Percentiles rank a stretch among this genome's conserved stretches.
Evolutionary conservation across 2,888 invertebrate species (phyloP).

Genomic region (Adineta ricciae): DNA sequence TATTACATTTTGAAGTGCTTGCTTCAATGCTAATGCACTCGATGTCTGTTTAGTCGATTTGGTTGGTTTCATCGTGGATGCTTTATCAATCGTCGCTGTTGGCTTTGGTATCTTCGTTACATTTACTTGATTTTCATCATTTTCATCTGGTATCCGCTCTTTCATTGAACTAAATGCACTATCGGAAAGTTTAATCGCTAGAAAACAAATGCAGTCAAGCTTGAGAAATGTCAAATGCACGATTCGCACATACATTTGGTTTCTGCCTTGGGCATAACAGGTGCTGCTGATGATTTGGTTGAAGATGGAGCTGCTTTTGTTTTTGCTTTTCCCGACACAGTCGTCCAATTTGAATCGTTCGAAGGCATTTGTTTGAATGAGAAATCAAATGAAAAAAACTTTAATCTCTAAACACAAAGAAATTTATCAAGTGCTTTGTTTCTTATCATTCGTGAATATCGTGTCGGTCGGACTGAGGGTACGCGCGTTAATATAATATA

Average conservation of each 20-base stretch:
- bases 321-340: background rate
- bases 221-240: background rate
- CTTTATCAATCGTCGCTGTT: background rate
- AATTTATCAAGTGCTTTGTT: background rate
- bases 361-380: background rate
- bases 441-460: background rate
- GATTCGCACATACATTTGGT: background rate
- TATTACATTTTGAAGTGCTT: slow-evolving; percentile 16
- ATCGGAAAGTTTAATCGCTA: slow-evolving; percentile 18
- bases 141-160: background rate
- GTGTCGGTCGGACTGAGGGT: background rate
- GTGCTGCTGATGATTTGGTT: background rate
- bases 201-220: background rate
- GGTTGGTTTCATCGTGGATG: background rate
- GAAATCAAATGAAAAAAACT: background rate
- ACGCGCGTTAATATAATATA: no score
- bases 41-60: background rate
- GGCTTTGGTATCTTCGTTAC: background rate
- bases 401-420: background rate
- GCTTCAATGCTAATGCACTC: background rate
- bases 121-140: background rate
- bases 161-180: slow-evolving; percentile 7
- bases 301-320: background rate
- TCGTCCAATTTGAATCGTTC: background rate
- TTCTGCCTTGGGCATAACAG: slow-evolving; percentile 4